phyloP scores from a whole-genome alignment of 2,888 invertebrate genomes.

The Platerodrilus igneus region DNA sequence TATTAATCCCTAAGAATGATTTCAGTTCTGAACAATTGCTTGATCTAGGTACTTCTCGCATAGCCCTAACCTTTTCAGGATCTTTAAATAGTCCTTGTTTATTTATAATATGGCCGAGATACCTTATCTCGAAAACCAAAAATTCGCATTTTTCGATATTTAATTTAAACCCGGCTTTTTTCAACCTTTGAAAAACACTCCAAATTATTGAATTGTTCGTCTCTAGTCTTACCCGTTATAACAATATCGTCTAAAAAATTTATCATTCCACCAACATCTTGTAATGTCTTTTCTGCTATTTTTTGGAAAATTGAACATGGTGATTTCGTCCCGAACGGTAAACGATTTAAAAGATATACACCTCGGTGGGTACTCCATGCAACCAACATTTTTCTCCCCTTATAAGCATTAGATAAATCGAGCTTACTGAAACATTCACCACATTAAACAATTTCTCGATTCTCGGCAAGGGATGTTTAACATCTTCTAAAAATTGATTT shows the following conservation, averaged over 20 bases:
- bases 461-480: constrained; percentile 1
- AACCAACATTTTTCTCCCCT: constrained; percentile 32
- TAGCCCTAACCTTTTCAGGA: too few relatives aligned
- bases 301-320: constrained; percentile 40
- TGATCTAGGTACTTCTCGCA: too few relatives aligned
- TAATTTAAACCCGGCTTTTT: constrained; percentile 32
- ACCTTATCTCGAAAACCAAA: constrained; percentile 33
- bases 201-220: constrained; percentile 28
- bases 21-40: too few relatives aligned
- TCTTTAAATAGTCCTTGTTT: too few relatives aligned
- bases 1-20: too few relatives aligned
- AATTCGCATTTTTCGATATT: constrained; percentile 36
- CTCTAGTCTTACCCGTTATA: constrained; percentile 28
- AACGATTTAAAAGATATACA: constrained; percentile 33
- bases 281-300: constrained; percentile 36
- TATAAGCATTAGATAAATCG: constrained; percentile 32
- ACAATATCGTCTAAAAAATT: constrained; percentile 36
- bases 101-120: constrained; percentile 32
- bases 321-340: too few relatives aligned
- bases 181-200: too few relatives aligned
- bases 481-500: neutral
- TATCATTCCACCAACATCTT: constrained; percentile 31
- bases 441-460: neutral
- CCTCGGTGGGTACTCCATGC: constrained; percentile 38
- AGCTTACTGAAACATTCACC: constrained; percentile 15